Evolutionary conservation across 2,113 vertebrate genomes (phyloP), one percentile per base, ranked within the genome.

Genomic region (Theristicus caerulescens): DNA sequence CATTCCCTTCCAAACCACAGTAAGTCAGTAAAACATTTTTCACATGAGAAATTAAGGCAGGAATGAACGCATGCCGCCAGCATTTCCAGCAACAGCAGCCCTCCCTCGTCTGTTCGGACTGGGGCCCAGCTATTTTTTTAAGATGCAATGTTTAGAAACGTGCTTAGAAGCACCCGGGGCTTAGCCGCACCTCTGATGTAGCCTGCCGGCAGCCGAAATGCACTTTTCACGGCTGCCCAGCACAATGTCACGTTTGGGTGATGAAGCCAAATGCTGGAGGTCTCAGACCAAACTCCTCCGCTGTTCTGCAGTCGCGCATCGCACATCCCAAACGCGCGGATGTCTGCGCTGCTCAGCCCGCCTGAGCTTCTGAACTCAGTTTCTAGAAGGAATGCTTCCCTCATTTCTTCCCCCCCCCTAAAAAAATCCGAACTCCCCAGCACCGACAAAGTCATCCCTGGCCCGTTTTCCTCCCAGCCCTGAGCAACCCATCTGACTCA

Each of bases 321-420:
- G 14, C 11, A 3, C 11, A 16, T 26, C 71, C n/a, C 7, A 21
- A 47, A 57, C 4, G 3, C 66, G 29, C 2, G 0, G 6, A 3
- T 4, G 4, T 5, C 21, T 3, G 9, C 24, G 3, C 40, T 7
- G 85, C 40, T 19, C 34, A 46, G 79, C 36, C 32, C 16, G 0
- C 51, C 31, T 8, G 6, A 49, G 47, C 22, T 38, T 22, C 70
- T 20, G 62, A 25, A 5, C 47, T 40, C 20, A 1, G 31, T 16
- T 62, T 20, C 47, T 42, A 7, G 21, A 31, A 22, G 47, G 18
- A 70, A 40, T 2, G 24, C 18, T 19, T 9, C 40, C 40, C 16
- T 25, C 16, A 0, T 27, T 42, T 51, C 25, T n/a, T 7, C 3
- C 20, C 69, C 15, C 13, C 5, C 7, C 4, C 0, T 40, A 19